These are phyloP conservation scores for Diorhabda carinulata DNA, from an alignment of 1,140 invertebrate species.

Conservation along the genomic window DNA sequence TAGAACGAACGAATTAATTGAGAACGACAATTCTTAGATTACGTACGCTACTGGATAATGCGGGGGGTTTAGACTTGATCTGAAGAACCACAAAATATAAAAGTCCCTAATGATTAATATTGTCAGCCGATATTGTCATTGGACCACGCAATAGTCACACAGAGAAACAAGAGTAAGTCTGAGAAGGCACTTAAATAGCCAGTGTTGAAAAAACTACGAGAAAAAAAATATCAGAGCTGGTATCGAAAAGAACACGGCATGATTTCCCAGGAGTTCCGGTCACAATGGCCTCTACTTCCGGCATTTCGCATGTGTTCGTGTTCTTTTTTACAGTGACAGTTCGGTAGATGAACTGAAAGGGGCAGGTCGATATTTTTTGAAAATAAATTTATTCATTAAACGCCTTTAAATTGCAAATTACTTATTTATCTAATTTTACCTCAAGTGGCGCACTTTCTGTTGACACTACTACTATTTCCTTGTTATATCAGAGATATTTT, in stretches of 20 bases:
- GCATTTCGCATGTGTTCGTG: slow-evolving; percentile 4
- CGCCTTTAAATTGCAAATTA: too few species aligned
- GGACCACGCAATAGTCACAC: not conserved
- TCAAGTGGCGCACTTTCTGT: too few species aligned
- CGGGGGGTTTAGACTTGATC: not conserved
- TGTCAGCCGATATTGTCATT: not conserved
- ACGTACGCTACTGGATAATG: too few species aligned
- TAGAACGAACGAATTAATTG: too few species aligned
- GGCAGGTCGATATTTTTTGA: too few species aligned
- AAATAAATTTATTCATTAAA: too few species aligned
- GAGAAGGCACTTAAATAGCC: slow-evolving; percentile 7
- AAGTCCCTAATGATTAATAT: not conserved
- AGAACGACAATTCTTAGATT: too few species aligned
- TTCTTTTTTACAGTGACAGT: not conserved
- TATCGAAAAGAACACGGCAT: not conserved
- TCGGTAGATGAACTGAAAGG: not conserved
- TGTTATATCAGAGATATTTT: too few species aligned
- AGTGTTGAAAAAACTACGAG: not conserved
- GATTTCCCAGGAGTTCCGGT: slow-evolving; percentile 22
- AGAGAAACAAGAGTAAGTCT: not conserved
- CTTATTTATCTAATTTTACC: too few species aligned
- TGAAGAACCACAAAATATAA: slow-evolving; percentile 2
- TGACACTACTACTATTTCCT: too few species aligned
- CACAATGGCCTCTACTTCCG: slow-evolving; percentile 17
- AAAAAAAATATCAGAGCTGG: not conserved